Conservation (phyloP, 2,113 vertebrate species). For the Cyrtonyx montezumae region DNA sequence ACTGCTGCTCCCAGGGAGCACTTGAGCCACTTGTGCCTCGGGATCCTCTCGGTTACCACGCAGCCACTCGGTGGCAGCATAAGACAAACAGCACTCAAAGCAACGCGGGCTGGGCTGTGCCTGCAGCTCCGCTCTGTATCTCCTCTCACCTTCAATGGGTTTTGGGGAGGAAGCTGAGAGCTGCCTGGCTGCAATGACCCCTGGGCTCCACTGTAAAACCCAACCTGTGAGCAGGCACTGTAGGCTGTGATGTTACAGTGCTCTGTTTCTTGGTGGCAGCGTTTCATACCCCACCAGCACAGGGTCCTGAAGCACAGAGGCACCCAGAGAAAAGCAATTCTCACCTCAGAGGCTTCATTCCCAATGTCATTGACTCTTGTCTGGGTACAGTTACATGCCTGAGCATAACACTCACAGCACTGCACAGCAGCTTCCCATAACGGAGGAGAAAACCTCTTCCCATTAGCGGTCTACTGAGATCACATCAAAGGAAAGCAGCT, state of each 20-base stretch:
- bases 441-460: slow-evolving; percentile 40
- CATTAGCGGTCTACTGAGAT: neutral
- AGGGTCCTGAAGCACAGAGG: neutral
- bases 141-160: slow-evolving; percentile 76
- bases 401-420: slow-evolving; percentile 85
- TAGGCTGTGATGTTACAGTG: slow-evolving; percentile 68
- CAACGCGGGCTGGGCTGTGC: neutral
- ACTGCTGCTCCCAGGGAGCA: neutral
- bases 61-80: slow-evolving; percentile 67
- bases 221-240: slow-evolving; percentile 82
- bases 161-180: slow-evolving; percentile 71
- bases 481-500: neutral
- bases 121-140: neutral
- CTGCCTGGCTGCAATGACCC: slow-evolving; percentile 58
- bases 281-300: neutral
- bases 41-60: neutral
- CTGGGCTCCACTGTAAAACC: slow-evolving; percentile 81
- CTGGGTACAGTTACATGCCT: slow-evolving; percentile 76
- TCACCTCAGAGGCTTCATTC: slow-evolving; percentile 82
- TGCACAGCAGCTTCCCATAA: slow-evolving; percentile 82
- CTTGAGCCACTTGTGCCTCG: neutral
- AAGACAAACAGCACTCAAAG: neutral
- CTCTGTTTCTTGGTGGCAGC: neutral
- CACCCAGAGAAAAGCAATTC: neutral
- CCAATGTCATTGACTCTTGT: slow-evolving; percentile 71